Percentiles rank a stretch among this genome's conserved stretches.
Evolutionary conservation across 2,113 vertebrate genomes (phyloP).

Genomic region (Tor tambroides): DNA sequence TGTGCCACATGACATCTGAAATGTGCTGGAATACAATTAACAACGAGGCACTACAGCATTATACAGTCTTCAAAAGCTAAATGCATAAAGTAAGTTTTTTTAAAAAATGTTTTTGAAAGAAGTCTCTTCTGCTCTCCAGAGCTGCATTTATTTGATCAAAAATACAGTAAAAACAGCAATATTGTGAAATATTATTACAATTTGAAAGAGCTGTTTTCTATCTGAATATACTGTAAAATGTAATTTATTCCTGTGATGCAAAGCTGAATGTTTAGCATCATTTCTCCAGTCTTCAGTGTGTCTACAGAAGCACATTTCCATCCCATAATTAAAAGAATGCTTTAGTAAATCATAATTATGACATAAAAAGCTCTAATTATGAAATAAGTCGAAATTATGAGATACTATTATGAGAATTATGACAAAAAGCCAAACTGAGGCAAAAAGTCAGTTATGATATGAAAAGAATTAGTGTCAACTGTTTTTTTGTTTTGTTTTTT

Average conservation of each 20-base stretch:
- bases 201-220: not conserved
- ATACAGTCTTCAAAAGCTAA: not conserved
- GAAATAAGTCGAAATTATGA: too few relatives aligned
- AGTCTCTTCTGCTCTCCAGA: not conserved
- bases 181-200: not conserved
- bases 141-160: not conserved
- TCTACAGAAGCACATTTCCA: not conserved
- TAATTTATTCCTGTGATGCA: not conserved
- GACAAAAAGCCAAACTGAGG: too few relatives aligned
- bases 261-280: not conserved
- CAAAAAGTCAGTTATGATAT: too few relatives aligned
- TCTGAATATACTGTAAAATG: not conserved
- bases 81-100: not conserved
- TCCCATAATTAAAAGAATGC: not conserved
- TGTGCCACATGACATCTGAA: not conserved
- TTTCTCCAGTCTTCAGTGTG: not conserved
- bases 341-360: not conserved
- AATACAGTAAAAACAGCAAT: not conserved
- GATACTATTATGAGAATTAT: too few relatives aligned
- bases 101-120: not conserved
- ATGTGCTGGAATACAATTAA: not conserved
- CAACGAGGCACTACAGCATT: not conserved
- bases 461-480: too few relatives aligned
- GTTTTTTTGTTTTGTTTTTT: too few relatives aligned
- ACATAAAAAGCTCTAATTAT: not conserved